Percentiles rank a stretch among this genome's conserved stretches.
phyloP scores from a whole-genome alignment of 2,113 vertebrate genomes.

The Tylochromis polylepis region DNA sequence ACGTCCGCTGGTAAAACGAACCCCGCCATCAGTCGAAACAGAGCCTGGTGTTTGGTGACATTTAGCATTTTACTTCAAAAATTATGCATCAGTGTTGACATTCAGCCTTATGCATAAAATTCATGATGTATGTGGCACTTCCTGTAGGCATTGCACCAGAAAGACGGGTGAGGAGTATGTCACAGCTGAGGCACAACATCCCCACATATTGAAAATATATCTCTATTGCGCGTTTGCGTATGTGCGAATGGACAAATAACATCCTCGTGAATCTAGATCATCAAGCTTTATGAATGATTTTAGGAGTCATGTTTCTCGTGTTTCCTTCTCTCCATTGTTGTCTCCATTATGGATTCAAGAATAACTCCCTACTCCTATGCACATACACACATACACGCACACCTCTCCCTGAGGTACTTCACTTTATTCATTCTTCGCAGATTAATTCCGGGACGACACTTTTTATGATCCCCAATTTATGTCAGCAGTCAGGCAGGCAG shows the following conservation, averaged over 20 bases:
- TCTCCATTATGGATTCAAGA: slow-evolving; percentile 37
- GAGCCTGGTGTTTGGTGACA: slow-evolving; percentile 61
- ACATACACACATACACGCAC: background rate
- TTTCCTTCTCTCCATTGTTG: slow-evolving; percentile 1
- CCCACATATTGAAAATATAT: background rate
- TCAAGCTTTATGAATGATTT: slow-evolving; percentile 31
- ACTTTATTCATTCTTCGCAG: slow-evolving; percentile 61
- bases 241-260: background rate
- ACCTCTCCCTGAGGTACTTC: slow-evolving; percentile 12
- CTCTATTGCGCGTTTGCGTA: background rate
- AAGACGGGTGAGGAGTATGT: slow-evolving; percentile 15
- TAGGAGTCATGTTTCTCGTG: slow-evolving; percentile 8
- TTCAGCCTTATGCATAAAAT: slow-evolving; percentile 66
- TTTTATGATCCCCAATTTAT: slow-evolving; percentile 66
- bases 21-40: slow-evolving; percentile 1
- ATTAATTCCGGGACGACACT: slow-evolving; percentile 56
- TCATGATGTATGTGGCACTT: slow-evolving; percentile 57
- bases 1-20: slow-evolving; percentile 29
- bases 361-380: background rate
- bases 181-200: slow-evolving; percentile 37
- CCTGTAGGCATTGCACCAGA: slow-evolving; percentile 52
- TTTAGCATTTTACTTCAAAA: slow-evolving; percentile 62
- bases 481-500: slow-evolving; percentile 42
- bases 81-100: slow-evolving; percentile 68
- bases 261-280: background rate